Evolutionary conservation across 2,888 invertebrate genomes (phyloP).

Genomic region (Leptopilina myrica): DNA sequence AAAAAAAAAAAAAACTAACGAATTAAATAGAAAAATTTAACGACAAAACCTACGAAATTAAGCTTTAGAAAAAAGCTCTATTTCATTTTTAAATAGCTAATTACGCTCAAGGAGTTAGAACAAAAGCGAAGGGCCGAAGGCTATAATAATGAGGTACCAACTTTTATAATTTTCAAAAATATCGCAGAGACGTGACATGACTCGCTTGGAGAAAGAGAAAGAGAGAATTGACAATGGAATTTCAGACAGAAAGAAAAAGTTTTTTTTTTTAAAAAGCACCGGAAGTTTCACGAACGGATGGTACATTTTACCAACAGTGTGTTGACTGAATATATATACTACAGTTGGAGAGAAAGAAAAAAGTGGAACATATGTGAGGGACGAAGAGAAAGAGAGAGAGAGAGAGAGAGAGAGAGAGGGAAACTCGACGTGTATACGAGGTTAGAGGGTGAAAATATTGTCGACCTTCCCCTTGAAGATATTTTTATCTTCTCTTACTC

Average conservation of each 20-base stretch:
- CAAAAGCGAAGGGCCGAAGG: neutral
- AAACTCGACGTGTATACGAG: neutral
- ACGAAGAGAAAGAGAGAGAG: neutral
- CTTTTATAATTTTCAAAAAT: constrained; percentile 2
- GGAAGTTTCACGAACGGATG: neutral
- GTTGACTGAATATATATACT: neutral
- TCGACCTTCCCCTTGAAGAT: constrained; percentile 35
- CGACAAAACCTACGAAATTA: too few species aligned
- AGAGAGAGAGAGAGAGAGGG: neutral
- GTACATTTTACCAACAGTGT: neutral
- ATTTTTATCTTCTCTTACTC: constrained; percentile 24
- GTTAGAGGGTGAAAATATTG: constrained; percentile 34
- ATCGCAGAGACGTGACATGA: neutral
- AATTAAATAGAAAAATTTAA: too few species aligned
- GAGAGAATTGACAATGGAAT: constrained; percentile 3
- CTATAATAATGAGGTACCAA: neutral
- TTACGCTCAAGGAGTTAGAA: neutral
- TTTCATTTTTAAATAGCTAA: constrained; percentile 9
- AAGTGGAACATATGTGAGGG: neutral
- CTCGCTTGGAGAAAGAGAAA: neutral
- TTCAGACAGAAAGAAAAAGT: neutral
- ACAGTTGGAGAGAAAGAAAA: neutral
- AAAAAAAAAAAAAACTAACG: too few species aligned
- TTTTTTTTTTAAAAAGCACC: neutral
- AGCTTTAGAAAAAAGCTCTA: neutral